phyloP scores from a whole-genome alignment of 2,113 vertebrate genomes.

The Pavo muticus region DNA sequence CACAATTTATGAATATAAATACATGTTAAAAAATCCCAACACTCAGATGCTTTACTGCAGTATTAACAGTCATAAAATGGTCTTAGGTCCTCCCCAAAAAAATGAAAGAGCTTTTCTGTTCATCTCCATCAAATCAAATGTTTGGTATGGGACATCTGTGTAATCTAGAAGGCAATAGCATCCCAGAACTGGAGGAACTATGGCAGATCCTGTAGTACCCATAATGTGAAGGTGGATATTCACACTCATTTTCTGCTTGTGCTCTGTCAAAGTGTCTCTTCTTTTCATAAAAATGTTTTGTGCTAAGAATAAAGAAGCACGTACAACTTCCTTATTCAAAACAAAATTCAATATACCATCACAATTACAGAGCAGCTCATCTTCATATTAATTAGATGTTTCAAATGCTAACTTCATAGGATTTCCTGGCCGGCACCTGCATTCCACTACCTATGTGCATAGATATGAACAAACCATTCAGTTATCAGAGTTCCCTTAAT shows the following conservation, averaged over 20 bases:
- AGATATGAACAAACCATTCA: neutral
- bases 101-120: neutral
- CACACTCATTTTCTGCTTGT: neutral
- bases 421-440: neutral
- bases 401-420: neutral
- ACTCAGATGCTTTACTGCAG: neutral
- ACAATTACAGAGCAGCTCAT: neutral
- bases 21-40: neutral
- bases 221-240: neutral
- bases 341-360: neutral
- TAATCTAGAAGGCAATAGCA: neutral
- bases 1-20: neutral
- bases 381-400: neutral
- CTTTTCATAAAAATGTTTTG: neutral
- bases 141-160: neutral
- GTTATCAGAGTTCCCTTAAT: neutral
- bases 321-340: neutral
- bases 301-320: neutral
- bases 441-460: neutral
- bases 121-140: neutral
- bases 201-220: neutral
- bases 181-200: neutral
- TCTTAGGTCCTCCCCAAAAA: neutral
- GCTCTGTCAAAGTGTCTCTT: neutral
- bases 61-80: neutral